phyloP scores from a whole-genome alignment of 2,797 vertebrate species.

The Acestrorhynchus altus region DNA sequence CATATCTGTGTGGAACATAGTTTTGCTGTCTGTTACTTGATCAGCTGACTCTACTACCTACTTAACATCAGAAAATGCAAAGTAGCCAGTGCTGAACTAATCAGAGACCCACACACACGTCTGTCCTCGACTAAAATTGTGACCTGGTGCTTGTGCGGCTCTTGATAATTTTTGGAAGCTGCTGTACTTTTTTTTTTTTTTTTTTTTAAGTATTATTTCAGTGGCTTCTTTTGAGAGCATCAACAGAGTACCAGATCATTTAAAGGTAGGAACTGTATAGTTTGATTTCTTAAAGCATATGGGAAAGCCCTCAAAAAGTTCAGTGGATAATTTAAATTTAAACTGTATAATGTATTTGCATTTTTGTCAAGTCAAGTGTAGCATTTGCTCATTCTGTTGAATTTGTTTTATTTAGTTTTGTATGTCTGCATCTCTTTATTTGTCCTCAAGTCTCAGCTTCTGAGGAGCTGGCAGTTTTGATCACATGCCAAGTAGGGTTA shows the following conservation, averaged over 20 bases:
- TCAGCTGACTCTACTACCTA: not conserved
- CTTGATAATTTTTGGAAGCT: too few species aligned
- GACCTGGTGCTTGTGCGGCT: not conserved
- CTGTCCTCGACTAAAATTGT: not conserved
- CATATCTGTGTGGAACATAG: not conserved
- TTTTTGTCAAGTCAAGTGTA: not conserved
- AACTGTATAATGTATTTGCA: not conserved
- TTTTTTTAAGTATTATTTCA: not conserved
- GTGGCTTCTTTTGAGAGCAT: not conserved
- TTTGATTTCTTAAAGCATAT: not conserved
- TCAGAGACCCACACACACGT: not conserved
- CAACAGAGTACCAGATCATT: not conserved
- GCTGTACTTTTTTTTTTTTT: not conserved
- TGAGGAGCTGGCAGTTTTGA: not conserved
- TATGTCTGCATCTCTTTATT: not conserved
- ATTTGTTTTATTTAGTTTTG: not conserved
- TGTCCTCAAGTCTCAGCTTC: not conserved
- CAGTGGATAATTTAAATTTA: not conserved
- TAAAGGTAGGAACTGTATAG: not conserved
- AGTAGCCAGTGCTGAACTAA: not conserved
- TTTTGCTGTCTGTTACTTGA: constrained; percentile 8
- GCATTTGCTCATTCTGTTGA: too few species aligned
- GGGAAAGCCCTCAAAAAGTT: not conserved
- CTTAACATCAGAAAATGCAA: not conserved
- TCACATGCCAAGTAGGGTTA: not conserved